Evolutionary conservation across 2,113 vertebrate species (phyloP).

Genomic region (Pterocles burchelli): DNA sequence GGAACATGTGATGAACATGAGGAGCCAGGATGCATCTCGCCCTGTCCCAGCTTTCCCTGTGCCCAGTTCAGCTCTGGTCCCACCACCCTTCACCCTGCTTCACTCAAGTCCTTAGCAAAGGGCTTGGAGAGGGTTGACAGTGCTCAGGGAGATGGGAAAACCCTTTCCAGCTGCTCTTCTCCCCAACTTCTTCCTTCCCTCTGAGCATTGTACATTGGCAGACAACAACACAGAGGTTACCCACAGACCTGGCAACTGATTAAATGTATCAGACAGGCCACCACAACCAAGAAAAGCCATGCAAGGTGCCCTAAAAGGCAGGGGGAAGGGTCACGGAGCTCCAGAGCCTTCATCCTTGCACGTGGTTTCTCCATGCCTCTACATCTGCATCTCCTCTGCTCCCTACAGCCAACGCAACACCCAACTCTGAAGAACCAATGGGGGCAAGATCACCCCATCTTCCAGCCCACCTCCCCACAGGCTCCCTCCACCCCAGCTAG

Average conservation of each 20-base stretch:
- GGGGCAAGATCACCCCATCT: not conserved
- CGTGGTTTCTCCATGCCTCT: not conserved
- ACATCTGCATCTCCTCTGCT: not conserved
- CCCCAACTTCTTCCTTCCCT: not conserved
- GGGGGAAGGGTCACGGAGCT: not conserved
- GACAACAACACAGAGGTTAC: not conserved
- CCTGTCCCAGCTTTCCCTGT: not conserved
- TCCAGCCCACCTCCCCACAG: not conserved
- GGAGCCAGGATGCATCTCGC: not conserved
- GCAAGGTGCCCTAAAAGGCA: not conserved
- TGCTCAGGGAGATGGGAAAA: not conserved
- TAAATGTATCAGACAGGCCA: not conserved
- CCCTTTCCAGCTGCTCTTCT: not conserved
- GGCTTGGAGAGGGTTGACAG: not conserved
- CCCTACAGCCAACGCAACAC: not conserved
- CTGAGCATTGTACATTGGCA: not conserved
- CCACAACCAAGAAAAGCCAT: not conserved
- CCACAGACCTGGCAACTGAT: not conserved
- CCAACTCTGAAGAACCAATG: not conserved
- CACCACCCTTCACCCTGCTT: not conserved
- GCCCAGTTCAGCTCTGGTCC: not conserved
- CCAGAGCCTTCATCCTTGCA: not conserved
- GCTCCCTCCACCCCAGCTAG: not conserved
- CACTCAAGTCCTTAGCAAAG: rapidly evolving
- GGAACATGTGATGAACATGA: not conserved